Evolutionary conservation across 2,797 vertebrate species (phyloP), one percentile per base, ranked within the genome.

Genomic region (Benthosema pterotum): DNA sequence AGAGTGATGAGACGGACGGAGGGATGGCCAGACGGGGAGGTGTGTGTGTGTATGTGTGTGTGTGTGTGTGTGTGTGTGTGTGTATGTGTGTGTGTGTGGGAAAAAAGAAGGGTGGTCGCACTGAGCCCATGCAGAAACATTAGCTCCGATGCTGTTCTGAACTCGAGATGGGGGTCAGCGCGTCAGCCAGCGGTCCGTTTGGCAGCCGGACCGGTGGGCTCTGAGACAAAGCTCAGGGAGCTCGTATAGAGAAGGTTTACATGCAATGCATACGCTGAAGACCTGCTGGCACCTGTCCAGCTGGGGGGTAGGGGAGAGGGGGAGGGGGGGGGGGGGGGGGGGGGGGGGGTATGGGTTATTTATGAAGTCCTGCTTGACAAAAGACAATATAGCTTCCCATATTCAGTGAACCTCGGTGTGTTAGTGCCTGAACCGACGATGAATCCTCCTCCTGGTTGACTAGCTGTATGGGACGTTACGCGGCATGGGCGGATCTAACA

Each of bases 111-210:
- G 89, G 90, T 93, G 93, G 92, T 92, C 92, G 80, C 17, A 64
- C n/a, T 22, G 57, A 79, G 79, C 76, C 62, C 67, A n/a, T n/a
- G n/a, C n/a, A 79, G 86, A 91, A 92, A 92, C 76, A 85, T 83
- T 90, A 89, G 81, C 87, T 88, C 74, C 80, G 85, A 87, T 68
- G 87, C 81, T 82, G 77, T 80, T 84, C 82, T 84, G 65, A 91
- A 89, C 83, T 87, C 79, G 5, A 82, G 80, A 73, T 60, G 80
- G 88, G 85, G 91, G 91, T 93, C 86, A 90, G 80, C 80, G 86
- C 32, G 89, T 79, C 63, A 63, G 83, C 91, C 63, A 63, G 83
- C 91, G 88, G 83, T 91, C 66, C 61, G 71, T 82, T 78, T 67
- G 78, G 79, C 77, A 79, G 71, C 70, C 56, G 52, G n/a, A n/a